These are phyloP conservation scores for Arbacia lixula DNA, from an alignment of 53 echinoderm and acorn worm species.

Conservation along the genomic window DNA sequence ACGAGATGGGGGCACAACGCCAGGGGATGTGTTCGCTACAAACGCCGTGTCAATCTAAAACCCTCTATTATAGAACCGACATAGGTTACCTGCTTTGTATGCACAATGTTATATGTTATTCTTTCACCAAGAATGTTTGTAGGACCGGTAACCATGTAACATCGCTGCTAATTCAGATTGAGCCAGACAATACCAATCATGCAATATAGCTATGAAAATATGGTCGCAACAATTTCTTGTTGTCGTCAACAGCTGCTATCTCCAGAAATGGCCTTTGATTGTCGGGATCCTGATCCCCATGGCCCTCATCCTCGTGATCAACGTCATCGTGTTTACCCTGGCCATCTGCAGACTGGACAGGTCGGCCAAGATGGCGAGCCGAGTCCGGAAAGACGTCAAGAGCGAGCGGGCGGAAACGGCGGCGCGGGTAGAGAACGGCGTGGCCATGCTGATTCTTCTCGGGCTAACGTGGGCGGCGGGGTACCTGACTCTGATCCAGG, in stretches of 20 bases:
- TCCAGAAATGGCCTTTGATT: slow-evolving; percentile 8
- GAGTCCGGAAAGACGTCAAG: not conserved
- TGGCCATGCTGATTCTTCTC: slow-evolving; percentile 2
- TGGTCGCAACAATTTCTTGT: no score
- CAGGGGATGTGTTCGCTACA: no score
- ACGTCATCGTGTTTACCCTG: slow-evolving; percentile 10
- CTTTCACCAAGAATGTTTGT: no score
- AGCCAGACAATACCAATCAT: no score
- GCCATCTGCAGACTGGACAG: not conserved
- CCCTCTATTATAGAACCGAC: no score
- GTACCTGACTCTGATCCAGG: slow-evolving; percentile 15
- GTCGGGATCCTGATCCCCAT: slow-evolving; percentile 9
- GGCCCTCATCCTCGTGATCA: not conserved
- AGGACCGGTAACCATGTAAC: no score
- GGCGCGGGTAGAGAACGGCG: slow-evolving; percentile 9
- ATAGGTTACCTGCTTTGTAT: no score
- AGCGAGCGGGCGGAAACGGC: not conserved
- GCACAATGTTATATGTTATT: no score
- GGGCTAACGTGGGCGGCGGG: slow-evolving; percentile 8
- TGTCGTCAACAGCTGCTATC: not conserved
- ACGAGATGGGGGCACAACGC: no score
- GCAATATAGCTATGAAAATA: no score
- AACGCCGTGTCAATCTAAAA: no score
- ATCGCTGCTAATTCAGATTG: no score
- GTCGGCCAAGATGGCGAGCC: not conserved